Conservation (phyloP, 2,113 vertebrate species). For the Gambusia affinis region DNA sequence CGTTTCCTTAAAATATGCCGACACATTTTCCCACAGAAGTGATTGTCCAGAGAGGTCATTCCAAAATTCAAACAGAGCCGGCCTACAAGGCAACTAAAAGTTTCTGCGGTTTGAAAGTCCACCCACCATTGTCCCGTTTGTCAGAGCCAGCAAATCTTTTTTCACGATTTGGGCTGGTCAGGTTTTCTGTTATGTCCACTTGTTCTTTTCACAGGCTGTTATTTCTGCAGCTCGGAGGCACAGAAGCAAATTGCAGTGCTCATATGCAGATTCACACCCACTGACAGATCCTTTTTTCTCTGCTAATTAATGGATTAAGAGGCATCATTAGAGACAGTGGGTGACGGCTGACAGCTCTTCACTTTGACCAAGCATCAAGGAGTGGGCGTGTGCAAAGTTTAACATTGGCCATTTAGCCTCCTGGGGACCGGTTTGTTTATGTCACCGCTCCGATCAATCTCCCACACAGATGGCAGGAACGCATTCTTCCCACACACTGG, state of each 20-base stretch:
- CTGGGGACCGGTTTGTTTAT: constrained; percentile 25
- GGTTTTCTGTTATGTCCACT: neutral
- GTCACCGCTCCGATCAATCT: constrained; percentile 15
- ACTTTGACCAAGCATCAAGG: constrained; percentile 31
- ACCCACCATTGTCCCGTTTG: constrained; percentile 32
- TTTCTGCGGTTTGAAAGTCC: neutral
- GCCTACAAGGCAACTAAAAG: neutral
- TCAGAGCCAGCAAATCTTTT: constrained; percentile 2
- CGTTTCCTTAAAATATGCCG: neutral
- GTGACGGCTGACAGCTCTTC: constrained; percentile 31
- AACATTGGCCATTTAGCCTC: constrained; percentile 13
- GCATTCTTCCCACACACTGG: constrained; percentile 14
- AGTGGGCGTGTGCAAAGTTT: constrained; percentile 35
- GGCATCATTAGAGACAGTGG: constrained; percentile 50
- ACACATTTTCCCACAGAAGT: neutral
- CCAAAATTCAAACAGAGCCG: neutral
- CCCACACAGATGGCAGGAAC: constrained; percentile 26
- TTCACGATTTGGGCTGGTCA: neutral
- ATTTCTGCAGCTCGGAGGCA: constrained; percentile 16
- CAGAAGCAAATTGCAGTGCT: neutral
- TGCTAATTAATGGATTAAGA: constrained; percentile 47
- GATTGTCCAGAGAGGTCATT: neutral
- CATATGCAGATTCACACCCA: constrained; percentile 50
- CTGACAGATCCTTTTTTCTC: constrained; percentile 15
- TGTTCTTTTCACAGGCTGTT: constrained; percentile 18